phyloP scores from a whole-genome alignment of 2,797 vertebrate genomes.

The Phrynocephalus forsythii region DNA sequence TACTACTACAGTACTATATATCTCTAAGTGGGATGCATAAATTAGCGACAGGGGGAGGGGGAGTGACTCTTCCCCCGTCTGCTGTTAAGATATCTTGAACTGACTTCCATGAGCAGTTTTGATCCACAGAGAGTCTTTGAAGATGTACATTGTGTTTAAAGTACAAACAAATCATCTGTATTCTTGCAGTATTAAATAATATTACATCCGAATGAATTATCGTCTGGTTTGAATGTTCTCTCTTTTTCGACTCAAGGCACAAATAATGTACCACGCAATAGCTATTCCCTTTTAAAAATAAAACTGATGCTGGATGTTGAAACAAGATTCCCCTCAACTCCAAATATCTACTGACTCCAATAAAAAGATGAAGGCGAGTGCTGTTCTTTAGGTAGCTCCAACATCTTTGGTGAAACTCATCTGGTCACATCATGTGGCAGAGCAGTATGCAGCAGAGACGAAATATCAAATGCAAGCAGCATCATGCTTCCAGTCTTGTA shows the following conservation, averaged over 20 bases:
- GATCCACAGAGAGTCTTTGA: too few relatives aligned
- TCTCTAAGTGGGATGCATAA: neutral
- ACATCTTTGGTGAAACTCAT: neutral
- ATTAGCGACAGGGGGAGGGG: too few relatives aligned
- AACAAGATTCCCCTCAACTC: neutral
- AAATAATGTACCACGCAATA: neutral
- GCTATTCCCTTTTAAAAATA: neutral
- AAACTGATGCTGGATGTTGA: neutral
- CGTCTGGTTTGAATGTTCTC: neutral
- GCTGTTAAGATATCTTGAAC: too few relatives aligned
- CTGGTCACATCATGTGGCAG: neutral
- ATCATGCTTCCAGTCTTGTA: neutral
- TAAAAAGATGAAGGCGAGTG: neutral
- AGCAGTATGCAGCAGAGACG: constrained; percentile 1
- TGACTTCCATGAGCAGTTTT: too few relatives aligned
- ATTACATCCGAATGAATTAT: neutral
- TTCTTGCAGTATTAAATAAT: neutral
- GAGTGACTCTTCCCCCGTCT: too few relatives aligned
- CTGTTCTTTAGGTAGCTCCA: constrained; percentile 5
- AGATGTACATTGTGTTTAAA: neutral
- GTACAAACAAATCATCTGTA: neutral
- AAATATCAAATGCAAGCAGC: neutral
- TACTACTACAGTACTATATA: neutral
- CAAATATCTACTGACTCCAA: neutral
- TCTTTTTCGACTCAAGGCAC: neutral